These are phyloP conservation scores for Samia ricini DNA, from an alignment of 1,140 invertebrate genomes.

Conservation along the genomic window DNA sequence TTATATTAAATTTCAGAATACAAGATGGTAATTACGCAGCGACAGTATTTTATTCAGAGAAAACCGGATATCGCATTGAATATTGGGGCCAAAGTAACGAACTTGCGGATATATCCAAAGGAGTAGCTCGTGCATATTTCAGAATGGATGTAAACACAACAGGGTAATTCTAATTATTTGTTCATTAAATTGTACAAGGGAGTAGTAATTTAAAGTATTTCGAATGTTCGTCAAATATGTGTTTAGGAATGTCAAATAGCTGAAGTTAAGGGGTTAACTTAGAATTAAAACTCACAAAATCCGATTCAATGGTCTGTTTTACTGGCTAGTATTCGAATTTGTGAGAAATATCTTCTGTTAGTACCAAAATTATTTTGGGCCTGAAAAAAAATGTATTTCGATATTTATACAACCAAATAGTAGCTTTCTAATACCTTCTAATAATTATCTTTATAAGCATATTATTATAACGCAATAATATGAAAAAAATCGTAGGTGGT, in stretches of 20 bases:
- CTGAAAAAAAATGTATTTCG: too few species aligned
- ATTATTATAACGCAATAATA: background rate
- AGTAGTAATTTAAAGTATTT: background rate
- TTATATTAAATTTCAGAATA: constrained; percentile 67
- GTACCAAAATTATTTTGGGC: too few species aligned
- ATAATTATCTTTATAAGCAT: too few species aligned
- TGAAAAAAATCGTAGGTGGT: constrained; percentile 80
- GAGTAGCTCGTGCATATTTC: constrained; percentile 85
- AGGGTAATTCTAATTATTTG: constrained; percentile 75
- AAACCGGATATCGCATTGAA: constrained; percentile 83
- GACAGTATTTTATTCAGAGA: constrained; percentile 83
- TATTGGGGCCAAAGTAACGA: constrained; percentile 88
- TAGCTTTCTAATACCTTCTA: too few species aligned
- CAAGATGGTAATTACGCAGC: constrained; percentile 85
- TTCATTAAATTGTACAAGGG: background rate
- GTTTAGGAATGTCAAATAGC: background rate
- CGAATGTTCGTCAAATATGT: background rate
- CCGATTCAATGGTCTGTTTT: too few species aligned
- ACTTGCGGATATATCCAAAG: constrained; percentile 79
- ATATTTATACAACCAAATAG: too few species aligned
- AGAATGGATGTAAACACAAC: constrained; percentile 81
- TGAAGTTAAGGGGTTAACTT: background rate
- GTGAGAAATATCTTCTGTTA: too few species aligned
- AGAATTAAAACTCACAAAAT: too few species aligned
- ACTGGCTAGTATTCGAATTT: too few species aligned